Percentiles rank a stretch among this genome's conserved stretches.
phyloP scores from a whole-genome alignment of 2,113 vertebrate genomes.

The Amia ocellicauda region DNA sequence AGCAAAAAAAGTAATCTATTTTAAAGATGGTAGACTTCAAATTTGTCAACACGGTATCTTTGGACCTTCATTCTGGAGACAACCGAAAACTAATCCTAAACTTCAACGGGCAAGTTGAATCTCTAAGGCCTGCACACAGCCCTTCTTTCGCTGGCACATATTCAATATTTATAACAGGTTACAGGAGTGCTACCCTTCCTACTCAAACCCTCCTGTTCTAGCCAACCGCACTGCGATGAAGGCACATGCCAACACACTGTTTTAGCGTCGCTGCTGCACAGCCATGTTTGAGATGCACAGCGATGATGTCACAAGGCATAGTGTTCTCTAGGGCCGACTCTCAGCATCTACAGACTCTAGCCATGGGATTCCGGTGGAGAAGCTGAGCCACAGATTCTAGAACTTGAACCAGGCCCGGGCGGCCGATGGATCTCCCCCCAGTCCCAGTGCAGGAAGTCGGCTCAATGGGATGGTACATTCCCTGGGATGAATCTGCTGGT shows the following conservation, averaged over 20 bases:
- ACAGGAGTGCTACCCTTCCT: background rate
- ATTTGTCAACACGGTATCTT: background rate
- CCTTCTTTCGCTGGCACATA: too few species aligned
- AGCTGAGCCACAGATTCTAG: background rate
- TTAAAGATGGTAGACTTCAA: too few species aligned
- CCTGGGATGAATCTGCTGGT: background rate
- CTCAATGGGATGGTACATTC: background rate
- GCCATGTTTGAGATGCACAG: background rate
- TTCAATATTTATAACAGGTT: too few species aligned
- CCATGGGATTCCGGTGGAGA: too few species aligned
- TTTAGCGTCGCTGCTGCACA: conserved; percentile 16
- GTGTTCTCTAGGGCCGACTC: background rate
- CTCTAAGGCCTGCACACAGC: too few species aligned
- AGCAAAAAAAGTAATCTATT: too few species aligned
- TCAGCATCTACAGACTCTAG: conserved; percentile 2
- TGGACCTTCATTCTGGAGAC: background rate
- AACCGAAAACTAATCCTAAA: too few species aligned
- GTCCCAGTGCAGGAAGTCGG: background rate
- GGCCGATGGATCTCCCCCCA: background rate
- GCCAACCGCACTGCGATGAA: conserved; percentile 12
- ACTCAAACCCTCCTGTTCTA: too few species aligned
- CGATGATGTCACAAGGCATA: background rate
- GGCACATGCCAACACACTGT: conserved; percentile 27
- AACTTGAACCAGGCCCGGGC: background rate
- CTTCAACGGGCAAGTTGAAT: too few species aligned